Conservation (phyloP, 2,888 invertebrate genomes). For the Atherix ibis region DNA sequence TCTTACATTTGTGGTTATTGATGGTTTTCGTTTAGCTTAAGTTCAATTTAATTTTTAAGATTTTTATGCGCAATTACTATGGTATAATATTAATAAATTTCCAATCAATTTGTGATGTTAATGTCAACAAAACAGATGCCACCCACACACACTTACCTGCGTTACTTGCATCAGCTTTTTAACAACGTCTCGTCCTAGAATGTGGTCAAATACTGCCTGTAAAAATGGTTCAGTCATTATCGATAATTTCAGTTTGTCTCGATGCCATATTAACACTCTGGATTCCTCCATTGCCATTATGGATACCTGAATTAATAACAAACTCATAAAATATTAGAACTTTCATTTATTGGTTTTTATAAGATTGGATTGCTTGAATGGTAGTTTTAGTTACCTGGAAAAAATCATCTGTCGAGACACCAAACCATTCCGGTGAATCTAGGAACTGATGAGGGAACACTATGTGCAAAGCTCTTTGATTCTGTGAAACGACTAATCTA, state of each 20-base stretch:
- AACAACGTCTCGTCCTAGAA: constrained; percentile 69
- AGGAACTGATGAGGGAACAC: constrained; percentile 77
- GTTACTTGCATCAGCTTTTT: constrained; percentile 73
- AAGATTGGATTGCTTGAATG: not conserved
- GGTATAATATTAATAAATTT: too few species aligned
- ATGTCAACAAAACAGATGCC: not conserved
- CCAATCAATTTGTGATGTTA: too few species aligned
- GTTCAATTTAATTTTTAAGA: too few species aligned
- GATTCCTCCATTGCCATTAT: constrained; percentile 80
- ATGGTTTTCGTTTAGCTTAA: too few species aligned
- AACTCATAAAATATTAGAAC: not conserved
- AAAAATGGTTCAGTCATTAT: constrained; percentile 70
- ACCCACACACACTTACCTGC: constrained; percentile 20
- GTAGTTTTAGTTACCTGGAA: constrained; percentile 77
- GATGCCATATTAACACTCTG: constrained; percentile 66
- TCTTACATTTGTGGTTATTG: too few species aligned
- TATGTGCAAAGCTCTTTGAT: constrained; percentile 68
- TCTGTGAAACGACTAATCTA: constrained; percentile 72
- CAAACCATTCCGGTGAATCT: constrained; percentile 82
- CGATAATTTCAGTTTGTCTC: constrained; percentile 69
- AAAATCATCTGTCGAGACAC: constrained; percentile 70
- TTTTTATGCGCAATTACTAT: too few species aligned
- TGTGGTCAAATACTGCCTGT: constrained; percentile 73
- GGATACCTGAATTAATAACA: constrained; percentile 44
- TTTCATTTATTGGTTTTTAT: not conserved